Percentiles rank a stretch among this genome's conserved stretches.
Conservation (phyloP, 1,140 invertebrate genomes). For the Aphelinus atriplicis region DNA sequence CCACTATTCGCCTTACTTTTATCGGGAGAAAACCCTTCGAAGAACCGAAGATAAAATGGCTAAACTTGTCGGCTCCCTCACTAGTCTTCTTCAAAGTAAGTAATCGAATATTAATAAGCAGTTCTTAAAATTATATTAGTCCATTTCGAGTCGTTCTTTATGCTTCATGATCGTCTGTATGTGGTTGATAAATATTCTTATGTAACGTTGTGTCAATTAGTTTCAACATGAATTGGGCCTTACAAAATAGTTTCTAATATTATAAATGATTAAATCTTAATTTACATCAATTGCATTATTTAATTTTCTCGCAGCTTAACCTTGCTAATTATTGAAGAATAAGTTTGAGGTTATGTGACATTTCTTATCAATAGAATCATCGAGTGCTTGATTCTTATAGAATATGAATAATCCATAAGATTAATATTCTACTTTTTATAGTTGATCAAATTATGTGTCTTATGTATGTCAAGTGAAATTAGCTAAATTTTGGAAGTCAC, state of each 20-base stretch:
- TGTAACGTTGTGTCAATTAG: slow-evolving; percentile 17
- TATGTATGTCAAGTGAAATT: too few relatives aligned
- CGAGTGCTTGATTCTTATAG: neutral
- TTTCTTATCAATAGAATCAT: too few relatives aligned
- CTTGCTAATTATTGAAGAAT: too few relatives aligned
- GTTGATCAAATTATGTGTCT: neutral
- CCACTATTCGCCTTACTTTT: slow-evolving; percentile 15
- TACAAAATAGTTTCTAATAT: neutral
- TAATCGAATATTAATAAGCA: neutral
- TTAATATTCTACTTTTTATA: neutral
- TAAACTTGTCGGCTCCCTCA: slow-evolving; percentile 15
- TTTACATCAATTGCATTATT: too few relatives aligned
- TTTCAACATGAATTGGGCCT: neutral
- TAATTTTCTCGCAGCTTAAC: too few relatives aligned
- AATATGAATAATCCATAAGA: neutral
- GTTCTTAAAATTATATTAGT: neutral
- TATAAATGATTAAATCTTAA: neutral
- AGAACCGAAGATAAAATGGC: slow-evolving; percentile 24
- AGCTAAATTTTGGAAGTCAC: too few relatives aligned
- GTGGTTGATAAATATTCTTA: slow-evolving; percentile 24
- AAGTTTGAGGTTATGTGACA: too few relatives aligned
- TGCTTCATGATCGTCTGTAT: neutral
- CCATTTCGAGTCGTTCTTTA: too few relatives aligned
- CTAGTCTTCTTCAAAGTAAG: slow-evolving; percentile 13
- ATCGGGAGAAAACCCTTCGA: neutral